Conservation (phyloP, 2,888 invertebrate species). For the Temnothorax rugatulus region DNA sequence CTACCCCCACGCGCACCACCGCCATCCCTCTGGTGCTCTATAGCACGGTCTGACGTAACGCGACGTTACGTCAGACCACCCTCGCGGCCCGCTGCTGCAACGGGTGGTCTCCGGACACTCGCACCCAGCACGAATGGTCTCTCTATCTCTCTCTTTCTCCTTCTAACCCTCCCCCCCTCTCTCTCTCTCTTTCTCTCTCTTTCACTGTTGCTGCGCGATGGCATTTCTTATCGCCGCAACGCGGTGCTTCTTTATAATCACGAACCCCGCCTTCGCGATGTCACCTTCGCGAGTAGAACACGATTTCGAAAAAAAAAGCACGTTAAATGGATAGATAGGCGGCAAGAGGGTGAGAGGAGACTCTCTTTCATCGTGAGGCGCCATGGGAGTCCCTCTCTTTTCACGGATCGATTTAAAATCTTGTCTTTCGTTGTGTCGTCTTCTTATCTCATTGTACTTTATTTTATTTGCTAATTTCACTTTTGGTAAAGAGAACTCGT, state of each 20-base stretch:
- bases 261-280: neutral
- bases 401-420: neutral
- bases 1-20: slow-evolving; percentile 64
- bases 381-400: neutral
- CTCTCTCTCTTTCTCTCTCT: neutral
- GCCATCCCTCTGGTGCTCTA: slow-evolving; percentile 60
- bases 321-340: neutral
- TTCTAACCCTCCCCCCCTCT: neutral
- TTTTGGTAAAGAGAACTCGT: neutral
- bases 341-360: neutral
- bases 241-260: slow-evolving; percentile 39
- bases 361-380: neutral
- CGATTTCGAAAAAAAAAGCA: neutral
- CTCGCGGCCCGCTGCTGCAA: slow-evolving; percentile 64
- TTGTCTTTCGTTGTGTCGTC: neutral
- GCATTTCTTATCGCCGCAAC: slow-evolving; percentile 29
- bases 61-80: slow-evolving; percentile 74
- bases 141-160: neutral
- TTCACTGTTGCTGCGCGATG: neutral
- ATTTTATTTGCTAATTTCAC: neutral
- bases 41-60: slow-evolving; percentile 76
- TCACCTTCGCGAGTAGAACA: neutral
- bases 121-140: neutral
- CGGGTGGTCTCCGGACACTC: slow-evolving; percentile 33
- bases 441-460: neutral